Percentiles rank a stretch among this genome's conserved stretches.
Conservation (phyloP, 2,113 vertebrate genomes). For the Baryphthengus martii region DNA sequence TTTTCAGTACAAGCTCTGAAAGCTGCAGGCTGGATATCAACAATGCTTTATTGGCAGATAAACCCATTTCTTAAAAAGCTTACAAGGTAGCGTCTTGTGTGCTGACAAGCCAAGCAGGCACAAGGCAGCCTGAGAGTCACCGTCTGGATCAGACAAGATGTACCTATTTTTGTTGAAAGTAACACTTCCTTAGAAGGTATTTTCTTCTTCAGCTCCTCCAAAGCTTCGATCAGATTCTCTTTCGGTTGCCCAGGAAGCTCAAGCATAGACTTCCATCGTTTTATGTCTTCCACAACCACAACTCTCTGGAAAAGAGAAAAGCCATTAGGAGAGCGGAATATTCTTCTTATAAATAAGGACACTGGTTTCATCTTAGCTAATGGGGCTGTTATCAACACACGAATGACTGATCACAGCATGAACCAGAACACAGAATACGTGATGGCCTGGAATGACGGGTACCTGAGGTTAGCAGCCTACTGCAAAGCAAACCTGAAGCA, state of each 20-base stretch:
- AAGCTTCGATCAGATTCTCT: conserved; percentile 83
- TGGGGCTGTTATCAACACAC: conserved; percentile 50
- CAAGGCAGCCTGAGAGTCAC: neutral
- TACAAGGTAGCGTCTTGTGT: neutral
- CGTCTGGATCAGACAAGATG: neutral
- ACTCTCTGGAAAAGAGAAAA: conserved; percentile 84
- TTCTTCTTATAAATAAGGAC: conserved; percentile 36
- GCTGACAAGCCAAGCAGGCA: neutral
- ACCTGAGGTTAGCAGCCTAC: conserved; percentile 43
- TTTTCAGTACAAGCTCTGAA: neutral
- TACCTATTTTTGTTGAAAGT: conserved; percentile 91
- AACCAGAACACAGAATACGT: conserved; percentile 2
- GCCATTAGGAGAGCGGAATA: conserved; percentile 58
- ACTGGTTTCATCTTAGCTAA: conserved; percentile 62
- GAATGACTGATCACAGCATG: conserved; percentile 69
- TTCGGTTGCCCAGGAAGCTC: conserved; percentile 86
- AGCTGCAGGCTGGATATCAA: neutral
- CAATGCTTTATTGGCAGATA: neutral
- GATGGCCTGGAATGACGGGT: conserved; percentile 37
- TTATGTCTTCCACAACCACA: conserved; percentile 94
- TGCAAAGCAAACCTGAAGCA: conserved; percentile 31
- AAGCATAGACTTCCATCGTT: conserved; percentile 86
- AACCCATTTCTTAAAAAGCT: neutral
- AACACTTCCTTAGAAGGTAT: conserved; percentile 92
- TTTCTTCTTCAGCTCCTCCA: conserved; percentile 91